Evolutionary conservation across 2,797 vertebrate genomes (phyloP).

Genomic region (Nothura maculosa): DNA sequence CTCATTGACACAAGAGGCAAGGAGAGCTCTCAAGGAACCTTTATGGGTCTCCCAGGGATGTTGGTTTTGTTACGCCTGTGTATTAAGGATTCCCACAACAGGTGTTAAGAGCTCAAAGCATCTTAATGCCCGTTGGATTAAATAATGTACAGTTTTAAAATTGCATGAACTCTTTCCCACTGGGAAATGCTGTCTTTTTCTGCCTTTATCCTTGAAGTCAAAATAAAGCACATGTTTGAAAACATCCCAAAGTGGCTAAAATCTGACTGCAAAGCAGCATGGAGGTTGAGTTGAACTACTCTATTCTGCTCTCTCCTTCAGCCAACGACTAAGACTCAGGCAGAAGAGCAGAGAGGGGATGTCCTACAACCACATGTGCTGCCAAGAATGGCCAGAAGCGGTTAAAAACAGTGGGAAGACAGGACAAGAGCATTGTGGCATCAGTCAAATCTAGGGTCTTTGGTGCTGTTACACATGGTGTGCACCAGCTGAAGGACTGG

Average conservation of each 20-base stretch:
- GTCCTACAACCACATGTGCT: accelerated
- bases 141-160: conserved; percentile 70
- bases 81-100: conserved; percentile 65
- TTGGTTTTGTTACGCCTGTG: conserved; percentile 48
- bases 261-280: not conserved
- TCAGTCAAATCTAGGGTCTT: not conserved
- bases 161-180: conserved; percentile 58
- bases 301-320: not conserved
- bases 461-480: accelerated
- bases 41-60: conserved; percentile 46
- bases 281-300: not conserved
- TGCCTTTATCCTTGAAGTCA: not conserved
- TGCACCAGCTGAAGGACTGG: not conserved
- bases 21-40: conserved; percentile 18
- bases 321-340: not conserved
- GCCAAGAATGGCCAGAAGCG: not conserved
- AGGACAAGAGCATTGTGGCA: not conserved
- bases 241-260: not conserved
- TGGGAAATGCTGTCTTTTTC: conserved; percentile 37
- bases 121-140: conserved; percentile 67
- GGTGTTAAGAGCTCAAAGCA: conserved; percentile 69
- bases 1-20: conserved; percentile 21
- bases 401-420: accelerated
- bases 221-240: conserved; percentile 3
- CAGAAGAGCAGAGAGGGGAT: not conserved